Percentiles rank a stretch among this genome's conserved stretches.
These are phyloP conservation scores for Drosophila eugracilis DNA, from an alignment of 1,140 invertebrate genomes.

Conservation along the genomic window DNA sequence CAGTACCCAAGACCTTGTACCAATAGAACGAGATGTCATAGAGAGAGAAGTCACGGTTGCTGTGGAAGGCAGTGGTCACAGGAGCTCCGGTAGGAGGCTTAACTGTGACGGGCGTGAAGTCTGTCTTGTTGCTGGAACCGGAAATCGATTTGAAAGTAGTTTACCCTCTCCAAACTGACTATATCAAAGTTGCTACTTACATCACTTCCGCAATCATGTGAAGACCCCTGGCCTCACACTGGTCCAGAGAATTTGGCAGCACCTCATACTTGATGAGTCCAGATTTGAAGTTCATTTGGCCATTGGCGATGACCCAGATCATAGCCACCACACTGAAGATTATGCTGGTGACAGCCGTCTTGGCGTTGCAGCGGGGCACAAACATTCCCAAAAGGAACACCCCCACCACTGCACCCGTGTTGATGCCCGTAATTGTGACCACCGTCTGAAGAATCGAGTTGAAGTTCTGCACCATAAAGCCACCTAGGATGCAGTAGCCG, in stretches of 20 bases:
- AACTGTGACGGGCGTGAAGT: constrained; percentile 18
- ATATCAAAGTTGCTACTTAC: constrained; percentile 53
- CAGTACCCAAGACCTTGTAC: constrained; percentile 87
- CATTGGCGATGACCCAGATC: constrained; percentile 92
- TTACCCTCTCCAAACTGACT: too few relatives aligned
- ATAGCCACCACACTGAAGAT: constrained; percentile 88
- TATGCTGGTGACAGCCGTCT: constrained; percentile 89
- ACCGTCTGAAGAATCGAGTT: constrained; percentile 87
- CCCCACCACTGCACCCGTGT: constrained; percentile 89
- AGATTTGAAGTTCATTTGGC: constrained; percentile 88
- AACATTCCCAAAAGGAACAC: constrained; percentile 91
- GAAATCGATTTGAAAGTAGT: neutral
- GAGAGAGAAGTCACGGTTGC: constrained; percentile 85
- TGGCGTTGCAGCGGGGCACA: constrained; percentile 88
- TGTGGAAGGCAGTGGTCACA: constrained; percentile 64
- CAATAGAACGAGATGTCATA: constrained; percentile 87
- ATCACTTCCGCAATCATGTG: constrained; percentile 48
- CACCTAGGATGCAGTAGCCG: constrained; percentile 87
- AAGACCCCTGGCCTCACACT: constrained; percentile 85
- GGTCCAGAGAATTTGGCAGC: constrained; percentile 86
- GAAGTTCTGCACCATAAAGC: constrained; percentile 88
- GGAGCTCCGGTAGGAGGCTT: constrained; percentile 3
- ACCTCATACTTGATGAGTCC: constrained; percentile 86
- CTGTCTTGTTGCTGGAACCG: constrained; percentile 26
- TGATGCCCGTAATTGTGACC: constrained; percentile 87